A percentile compares a stretch with the other conserved stretches of the same genome.
These are phyloP conservation scores for Gopherus flavomarginatus DNA, from an alignment of 2,113 vertebrate genomes.

Conservation along the genomic window DNA sequence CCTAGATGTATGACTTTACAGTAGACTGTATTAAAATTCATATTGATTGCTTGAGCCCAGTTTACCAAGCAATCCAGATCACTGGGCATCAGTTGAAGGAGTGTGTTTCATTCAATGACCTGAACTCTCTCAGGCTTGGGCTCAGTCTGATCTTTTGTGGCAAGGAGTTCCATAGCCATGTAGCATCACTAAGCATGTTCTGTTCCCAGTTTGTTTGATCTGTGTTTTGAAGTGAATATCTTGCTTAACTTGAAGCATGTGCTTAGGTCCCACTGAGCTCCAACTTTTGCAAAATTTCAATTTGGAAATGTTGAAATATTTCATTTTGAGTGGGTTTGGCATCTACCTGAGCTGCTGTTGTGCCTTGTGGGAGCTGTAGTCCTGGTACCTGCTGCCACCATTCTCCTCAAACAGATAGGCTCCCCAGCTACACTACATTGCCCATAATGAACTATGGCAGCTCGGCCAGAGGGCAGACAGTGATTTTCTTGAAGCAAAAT, in stretches of 20 bases:
- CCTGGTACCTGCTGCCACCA: background rate
- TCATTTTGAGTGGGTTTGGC: background rate
- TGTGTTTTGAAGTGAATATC: too few species aligned
- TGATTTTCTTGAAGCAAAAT: background rate
- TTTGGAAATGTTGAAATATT: background rate
- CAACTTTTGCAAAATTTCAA: too few species aligned
- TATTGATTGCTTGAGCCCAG: background rate
- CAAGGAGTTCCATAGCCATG: background rate
- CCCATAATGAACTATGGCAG: background rate
- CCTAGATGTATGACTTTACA: background rate
- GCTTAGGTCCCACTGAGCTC: too few species aligned
- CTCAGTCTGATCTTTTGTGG: background rate
- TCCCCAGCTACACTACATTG: background rate
- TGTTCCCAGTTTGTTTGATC: too few species aligned
- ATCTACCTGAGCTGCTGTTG: background rate
- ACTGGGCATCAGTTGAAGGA: background rate
- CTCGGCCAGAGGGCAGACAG: background rate
- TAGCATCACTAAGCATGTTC: too few species aligned
- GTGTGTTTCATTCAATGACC: background rate
- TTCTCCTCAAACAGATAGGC: background rate
- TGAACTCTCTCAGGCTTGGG: background rate
- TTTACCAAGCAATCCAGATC: background rate
- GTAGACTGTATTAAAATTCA: background rate
- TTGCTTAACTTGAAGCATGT: too few species aligned
- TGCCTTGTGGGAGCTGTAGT: background rate